Conservation (phyloP, 2,113 vertebrate genomes). For the Lophochroa leadbeateri region DNA sequence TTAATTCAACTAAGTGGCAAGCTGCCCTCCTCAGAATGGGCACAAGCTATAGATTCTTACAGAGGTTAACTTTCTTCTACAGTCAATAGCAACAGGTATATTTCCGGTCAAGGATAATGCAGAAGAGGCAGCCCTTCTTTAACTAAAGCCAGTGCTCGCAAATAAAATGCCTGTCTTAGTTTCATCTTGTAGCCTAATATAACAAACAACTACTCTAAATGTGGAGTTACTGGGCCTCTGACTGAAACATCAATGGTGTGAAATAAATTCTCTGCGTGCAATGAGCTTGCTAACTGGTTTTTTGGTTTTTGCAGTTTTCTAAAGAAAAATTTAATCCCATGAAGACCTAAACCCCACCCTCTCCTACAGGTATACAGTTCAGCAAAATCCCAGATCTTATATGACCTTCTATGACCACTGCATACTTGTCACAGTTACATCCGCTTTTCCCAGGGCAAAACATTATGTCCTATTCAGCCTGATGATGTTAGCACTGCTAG, state of each 20-base stretch:
- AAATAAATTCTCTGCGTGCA: not conserved
- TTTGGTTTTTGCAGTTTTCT: not conserved
- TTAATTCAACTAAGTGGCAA: not conserved
- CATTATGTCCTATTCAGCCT: not conserved
- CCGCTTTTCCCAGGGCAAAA: not conserved
- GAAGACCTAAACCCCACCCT: not conserved
- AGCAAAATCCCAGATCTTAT: not conserved
- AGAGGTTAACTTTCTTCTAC: not conserved
- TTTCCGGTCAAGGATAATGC: not conserved
- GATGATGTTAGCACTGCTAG: not conserved
- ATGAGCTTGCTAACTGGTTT: not conserved
- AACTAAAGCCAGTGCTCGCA: not conserved
- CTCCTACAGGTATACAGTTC: not conserved
- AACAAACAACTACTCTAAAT: not conserved
- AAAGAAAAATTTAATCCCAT: not conserved
- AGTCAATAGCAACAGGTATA: not conserved
- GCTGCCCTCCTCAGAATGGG: not conserved
- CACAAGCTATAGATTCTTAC: too few species aligned
- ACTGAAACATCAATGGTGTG: not conserved
- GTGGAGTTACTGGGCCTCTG: not conserved
- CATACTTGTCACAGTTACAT: not conserved
- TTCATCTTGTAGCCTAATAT: not conserved
- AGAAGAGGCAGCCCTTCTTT: not conserved
- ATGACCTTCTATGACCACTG: not conserved
- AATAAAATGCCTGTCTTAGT: not conserved